phyloP scores from a whole-genome alignment of 64 coral and sea anemone genomes.

The Stichodactyla helianthus region DNA sequence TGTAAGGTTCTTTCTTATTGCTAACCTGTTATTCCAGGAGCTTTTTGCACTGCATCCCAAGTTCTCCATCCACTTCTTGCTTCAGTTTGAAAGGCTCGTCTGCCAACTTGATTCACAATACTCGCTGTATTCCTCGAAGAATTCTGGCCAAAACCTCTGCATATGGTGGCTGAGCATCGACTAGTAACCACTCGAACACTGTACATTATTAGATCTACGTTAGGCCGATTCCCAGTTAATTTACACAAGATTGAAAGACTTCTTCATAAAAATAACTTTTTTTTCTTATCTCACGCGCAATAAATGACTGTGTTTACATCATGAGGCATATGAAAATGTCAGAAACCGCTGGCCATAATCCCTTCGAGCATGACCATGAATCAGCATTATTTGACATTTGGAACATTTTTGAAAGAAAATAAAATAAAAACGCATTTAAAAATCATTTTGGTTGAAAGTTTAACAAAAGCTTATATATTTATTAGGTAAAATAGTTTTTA shows the following conservation, averaged over 20 bases:
- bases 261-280: not conserved
- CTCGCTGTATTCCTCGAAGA: not conserved
- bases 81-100: slow-evolving; percentile 76
- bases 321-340: not conserved
- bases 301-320: not conserved
- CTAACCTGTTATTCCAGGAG: slow-evolving; percentile 89
- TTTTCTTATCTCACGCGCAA: not conserved
- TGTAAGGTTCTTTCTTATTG: not conserved
- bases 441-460: not conserved
- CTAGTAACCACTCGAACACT: not conserved
- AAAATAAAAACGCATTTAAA: not conserved
- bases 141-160: not conserved
- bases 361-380: not conserved
- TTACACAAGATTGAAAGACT: not conserved
- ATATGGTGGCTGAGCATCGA: not conserved
- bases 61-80: slow-evolving; percentile 79
- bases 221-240: not conserved
- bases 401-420: not conserved
- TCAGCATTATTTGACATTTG: not conserved
- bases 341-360: not conserved
- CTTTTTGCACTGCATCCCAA: slow-evolving; percentile 81
- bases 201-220: not conserved
- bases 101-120: not conserved
- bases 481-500: too few relatives aligned
- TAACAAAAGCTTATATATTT: too few relatives aligned